Conservation (phyloP, 2,888 invertebrate species). For the Sinodicranocentrus sp. region DNA sequence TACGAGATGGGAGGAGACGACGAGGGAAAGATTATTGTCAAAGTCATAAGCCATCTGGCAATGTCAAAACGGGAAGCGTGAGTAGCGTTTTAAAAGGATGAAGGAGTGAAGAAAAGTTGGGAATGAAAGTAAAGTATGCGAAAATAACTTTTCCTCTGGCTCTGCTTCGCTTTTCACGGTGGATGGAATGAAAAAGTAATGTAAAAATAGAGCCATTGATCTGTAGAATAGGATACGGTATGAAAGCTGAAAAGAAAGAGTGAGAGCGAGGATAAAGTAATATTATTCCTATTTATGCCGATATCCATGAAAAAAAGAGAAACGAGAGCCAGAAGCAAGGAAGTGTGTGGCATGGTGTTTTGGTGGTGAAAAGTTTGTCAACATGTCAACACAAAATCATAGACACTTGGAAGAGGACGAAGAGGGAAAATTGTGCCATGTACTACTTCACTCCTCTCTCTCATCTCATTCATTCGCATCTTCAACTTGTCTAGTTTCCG, state of each 20-base stretch:
- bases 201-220: slow-evolving; percentile 13
- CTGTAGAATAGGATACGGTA: slow-evolving; percentile 9
- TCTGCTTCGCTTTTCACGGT: neutral
- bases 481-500: slow-evolving; percentile 57
- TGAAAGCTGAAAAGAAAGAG: neutral
- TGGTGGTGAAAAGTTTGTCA: slow-evolving; percentile 50
- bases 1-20: neutral
- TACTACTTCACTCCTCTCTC: slow-evolving; percentile 1
- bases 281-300: neutral
- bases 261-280: neutral
- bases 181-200: slow-evolving; percentile 20
- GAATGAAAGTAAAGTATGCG: slow-evolving; percentile 13
- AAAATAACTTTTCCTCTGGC: slow-evolving; percentile 20
- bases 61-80: slow-evolving; percentile 8
- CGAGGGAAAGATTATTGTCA: slow-evolving; percentile 8
- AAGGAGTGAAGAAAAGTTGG: neutral
- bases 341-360: slow-evolving; percentile 1
- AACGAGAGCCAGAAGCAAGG: neutral
- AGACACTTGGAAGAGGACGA: slow-evolving; percentile 4
- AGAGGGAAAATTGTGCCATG: neutral
- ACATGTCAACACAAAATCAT: slow-evolving; percentile 53
- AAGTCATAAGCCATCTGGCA: slow-evolving; percentile 23
- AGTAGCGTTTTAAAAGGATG: neutral
- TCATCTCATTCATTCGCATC: slow-evolving; percentile 31
- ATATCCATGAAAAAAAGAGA: neutral